Evolutionary conservation across 2,888 invertebrate species (phyloP).

Genomic region (Hirtodrosophila histrioides): DNA sequence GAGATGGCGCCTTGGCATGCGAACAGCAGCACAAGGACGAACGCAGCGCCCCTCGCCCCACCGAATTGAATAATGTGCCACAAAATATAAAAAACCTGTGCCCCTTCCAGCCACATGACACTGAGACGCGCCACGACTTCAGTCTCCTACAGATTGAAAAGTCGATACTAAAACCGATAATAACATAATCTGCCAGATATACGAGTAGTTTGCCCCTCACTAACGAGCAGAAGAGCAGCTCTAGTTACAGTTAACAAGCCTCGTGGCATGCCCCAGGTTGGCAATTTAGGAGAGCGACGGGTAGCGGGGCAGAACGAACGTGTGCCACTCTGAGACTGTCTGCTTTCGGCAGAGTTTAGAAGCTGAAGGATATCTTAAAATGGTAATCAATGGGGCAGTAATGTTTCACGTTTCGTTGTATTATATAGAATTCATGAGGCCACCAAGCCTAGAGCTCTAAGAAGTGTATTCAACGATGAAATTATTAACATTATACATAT

Average conservation of each 20-base stretch:
- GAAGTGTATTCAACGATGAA: too few relatives aligned
- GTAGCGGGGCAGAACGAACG: too few relatives aligned
- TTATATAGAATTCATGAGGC: too few relatives aligned
- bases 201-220: slow-evolving; percentile 16
- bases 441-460: too few relatives aligned
- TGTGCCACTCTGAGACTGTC: neutral
- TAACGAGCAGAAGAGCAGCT: slow-evolving; percentile 58
- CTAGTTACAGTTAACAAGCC: slow-evolving; percentile 69
- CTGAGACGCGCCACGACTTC: neutral
- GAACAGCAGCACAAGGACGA: slow-evolving; percentile 22
- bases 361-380: too few relatives aligned
- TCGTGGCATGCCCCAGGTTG: slow-evolving; percentile 49
- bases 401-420: too few relatives aligned
- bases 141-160: slow-evolving; percentile 30
- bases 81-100: neutral
- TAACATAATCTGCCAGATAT: slow-evolving; percentile 68
- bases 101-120: too few relatives aligned
- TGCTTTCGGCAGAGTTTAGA: too few relatives aligned
- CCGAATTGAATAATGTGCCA: slow-evolving; percentile 54
- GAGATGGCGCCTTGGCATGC: slow-evolving; percentile 61
- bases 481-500: too few relatives aligned
- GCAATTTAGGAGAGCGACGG: neutral
- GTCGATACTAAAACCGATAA: slow-evolving; percentile 79
- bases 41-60: neutral
- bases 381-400: too few relatives aligned